Percentiles rank a stretch among this genome's conserved stretches.
These are phyloP conservation scores for Drosophila kepulauana DNA, from an alignment of 1,140 invertebrate genomes.

Conservation along the genomic window DNA sequence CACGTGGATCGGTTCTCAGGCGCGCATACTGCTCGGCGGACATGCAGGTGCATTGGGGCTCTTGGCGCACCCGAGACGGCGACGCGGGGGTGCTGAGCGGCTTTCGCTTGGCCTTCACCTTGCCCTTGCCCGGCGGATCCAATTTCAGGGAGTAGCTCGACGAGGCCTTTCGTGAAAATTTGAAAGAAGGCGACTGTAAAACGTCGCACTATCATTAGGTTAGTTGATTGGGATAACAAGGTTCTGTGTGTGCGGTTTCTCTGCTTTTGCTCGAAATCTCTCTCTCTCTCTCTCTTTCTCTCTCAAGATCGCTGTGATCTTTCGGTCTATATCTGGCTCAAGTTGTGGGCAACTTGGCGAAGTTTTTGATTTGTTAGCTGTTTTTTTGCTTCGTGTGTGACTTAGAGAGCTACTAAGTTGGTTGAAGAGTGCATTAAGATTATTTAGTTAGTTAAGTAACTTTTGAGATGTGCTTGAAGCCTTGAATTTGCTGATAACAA, in stretches of 20 bases:
- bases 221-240: constrained; percentile 85
- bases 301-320: constrained; percentile 16
- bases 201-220: constrained; percentile 87
- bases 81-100: constrained; percentile 97
- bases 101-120: constrained; percentile 93
- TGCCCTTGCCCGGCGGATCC: constrained; percentile 94
- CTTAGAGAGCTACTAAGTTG: constrained; percentile 36
- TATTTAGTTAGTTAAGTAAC: constrained; percentile 22
- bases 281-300: constrained; percentile 39
- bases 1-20: constrained; percentile 94
- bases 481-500: constrained; percentile 26
- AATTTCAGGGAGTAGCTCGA: constrained; percentile 98
- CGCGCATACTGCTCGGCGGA: constrained; percentile 95
- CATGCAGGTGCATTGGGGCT: constrained; percentile 98
- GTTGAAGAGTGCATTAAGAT: constrained; percentile 38
- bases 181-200: constrained; percentile 98
- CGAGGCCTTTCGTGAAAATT: constrained; percentile 98
- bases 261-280: constrained; percentile 51
- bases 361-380: constrained; percentile 1
- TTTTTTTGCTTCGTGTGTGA: constrained; percentile 44
- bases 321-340: constrained; percentile 23
- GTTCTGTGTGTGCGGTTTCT: constrained; percentile 85
- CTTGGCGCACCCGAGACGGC: constrained; percentile 92
- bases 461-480: constrained; percentile 33
- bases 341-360: constrained; percentile 30